Conservation (phyloP, 2,888 invertebrate species). For the Ceriagrion tenellum region DNA sequence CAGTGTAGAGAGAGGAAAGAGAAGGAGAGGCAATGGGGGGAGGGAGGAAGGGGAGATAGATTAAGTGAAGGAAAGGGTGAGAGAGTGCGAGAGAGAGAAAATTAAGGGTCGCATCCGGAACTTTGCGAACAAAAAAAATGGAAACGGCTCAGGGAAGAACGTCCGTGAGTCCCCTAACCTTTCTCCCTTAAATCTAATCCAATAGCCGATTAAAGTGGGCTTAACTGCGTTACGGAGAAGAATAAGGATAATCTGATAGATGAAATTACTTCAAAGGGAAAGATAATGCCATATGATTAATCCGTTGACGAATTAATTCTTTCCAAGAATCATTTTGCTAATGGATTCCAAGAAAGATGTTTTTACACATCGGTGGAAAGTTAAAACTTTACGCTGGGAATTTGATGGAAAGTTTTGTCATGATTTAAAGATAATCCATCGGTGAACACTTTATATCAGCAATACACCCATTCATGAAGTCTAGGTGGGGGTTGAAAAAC, state of each 20-base stretch:
- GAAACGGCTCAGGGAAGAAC: not conserved
- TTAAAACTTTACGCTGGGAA: too few species aligned
- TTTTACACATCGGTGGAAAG: too few species aligned
- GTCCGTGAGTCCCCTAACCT: not conserved
- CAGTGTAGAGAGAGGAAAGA: not conserved
- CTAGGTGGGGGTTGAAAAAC: too few species aligned
- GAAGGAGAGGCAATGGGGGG: not conserved
- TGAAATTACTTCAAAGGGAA: not conserved
- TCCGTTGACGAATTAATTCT: not conserved
- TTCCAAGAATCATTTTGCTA: not conserved
- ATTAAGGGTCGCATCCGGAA: not conserved
- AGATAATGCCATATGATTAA: not conserved
- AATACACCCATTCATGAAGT: too few species aligned
- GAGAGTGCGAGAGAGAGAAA: not conserved
- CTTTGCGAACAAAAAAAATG: not conserved
- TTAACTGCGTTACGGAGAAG: not conserved
- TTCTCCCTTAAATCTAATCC: constrained; percentile 28
- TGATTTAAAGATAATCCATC: too few species aligned
- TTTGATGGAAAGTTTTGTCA: too few species aligned
- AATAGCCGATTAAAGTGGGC: not conserved
- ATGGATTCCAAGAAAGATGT: not conserved
- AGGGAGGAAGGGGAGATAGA: too few species aligned
- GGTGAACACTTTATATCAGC: too few species aligned
- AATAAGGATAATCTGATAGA: not conserved
- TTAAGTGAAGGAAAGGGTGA: too few species aligned